Base-by-base conservation (phyloP, 2,797 vertebrate genomes). In the Sebastes kiyomatsui region DNA sequence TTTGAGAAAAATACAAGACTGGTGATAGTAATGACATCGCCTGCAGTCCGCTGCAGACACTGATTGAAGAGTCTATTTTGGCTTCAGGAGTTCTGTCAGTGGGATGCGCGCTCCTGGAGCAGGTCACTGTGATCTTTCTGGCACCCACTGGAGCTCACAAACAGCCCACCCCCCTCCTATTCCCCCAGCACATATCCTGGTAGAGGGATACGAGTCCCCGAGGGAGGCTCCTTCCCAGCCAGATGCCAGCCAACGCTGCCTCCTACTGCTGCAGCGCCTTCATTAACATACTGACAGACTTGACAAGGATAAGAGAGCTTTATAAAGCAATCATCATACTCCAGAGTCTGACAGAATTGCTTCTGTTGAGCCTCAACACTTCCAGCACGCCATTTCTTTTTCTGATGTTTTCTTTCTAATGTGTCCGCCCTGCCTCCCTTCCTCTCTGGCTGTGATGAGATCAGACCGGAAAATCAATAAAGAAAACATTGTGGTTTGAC, bases 121-220 rank as follows among this genome's bases (percentile, higher is more conserved):
- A 90, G 93, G 93, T 93, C 88, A 84, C 90, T 93, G 90, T 95
- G 94, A 94, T 94, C 94, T 94, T 84, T 78, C 78, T 86, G 88
- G 80, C 87, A 77, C 84, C 88, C 82, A 52, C 77, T 81, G 67
- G 75, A 87, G 87, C 84, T 85, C 85, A 87, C 79, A 92, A 90
- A 90, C 85, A 84, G 56, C 10, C 46, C 75, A 75, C 87, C 72
- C 73, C 86, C 68, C 62, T 58, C 72, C 78, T 38, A 56, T 60
- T 62, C 49, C 70, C 67, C 77, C 68, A 67, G 62, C 82, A 79
- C 87, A 84, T 79, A 85, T 85, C 80, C 90, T 75, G 71, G 68
- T 82, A 33, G 84, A 85, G 79, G 68, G 84, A 86, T 85, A 55
- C 4, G 14, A 84, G 72, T 87, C 82, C 89, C 85, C 72, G 60